Percentiles rank a stretch among this genome's conserved stretches.
Conservation (phyloP, 2,888 invertebrate genomes). For the Rhagium mordax region DNA sequence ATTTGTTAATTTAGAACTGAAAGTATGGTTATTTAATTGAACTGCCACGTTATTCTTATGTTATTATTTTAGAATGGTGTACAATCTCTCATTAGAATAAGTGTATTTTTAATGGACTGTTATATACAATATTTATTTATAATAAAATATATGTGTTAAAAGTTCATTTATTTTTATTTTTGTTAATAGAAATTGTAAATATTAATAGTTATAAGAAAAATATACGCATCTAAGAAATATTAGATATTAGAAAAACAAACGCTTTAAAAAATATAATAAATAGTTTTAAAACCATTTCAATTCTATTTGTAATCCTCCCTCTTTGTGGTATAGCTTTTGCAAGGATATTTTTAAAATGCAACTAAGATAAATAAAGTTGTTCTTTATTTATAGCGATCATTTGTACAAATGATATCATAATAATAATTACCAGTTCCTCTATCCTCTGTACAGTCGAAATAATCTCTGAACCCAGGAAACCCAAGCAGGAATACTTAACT, state of each 20-base stretch:
- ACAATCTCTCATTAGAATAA: background rate
- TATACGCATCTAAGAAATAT: background rate
- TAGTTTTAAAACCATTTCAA: background rate
- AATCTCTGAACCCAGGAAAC: too few species aligned
- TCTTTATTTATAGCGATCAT: too few species aligned
- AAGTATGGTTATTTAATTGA: constrained; percentile 1
- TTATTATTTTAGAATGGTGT: background rate
- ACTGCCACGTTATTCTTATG: background rate
- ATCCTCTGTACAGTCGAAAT: too few species aligned
- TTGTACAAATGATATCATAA: too few species aligned
- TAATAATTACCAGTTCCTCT: too few species aligned
- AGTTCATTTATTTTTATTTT: background rate
- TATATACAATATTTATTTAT: constrained; percentile 5
- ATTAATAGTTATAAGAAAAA: background rate
- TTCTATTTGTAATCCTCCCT: background rate
- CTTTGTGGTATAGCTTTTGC: background rate
- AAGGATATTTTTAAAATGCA: background rate
- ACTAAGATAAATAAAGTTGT: too few species aligned
- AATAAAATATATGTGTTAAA: constrained; percentile 9
- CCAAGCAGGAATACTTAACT: too few species aligned
- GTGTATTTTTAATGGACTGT: constrained; percentile 16
- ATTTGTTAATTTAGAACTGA: background rate
- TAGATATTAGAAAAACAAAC: background rate
- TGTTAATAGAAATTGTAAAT: background rate
- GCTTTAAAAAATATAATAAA: background rate